Percentiles rank a stretch among this genome's conserved stretches.
Evolutionary conservation across 2,888 invertebrate species (phyloP).

Genomic region (Papilio elwesi): DNA sequence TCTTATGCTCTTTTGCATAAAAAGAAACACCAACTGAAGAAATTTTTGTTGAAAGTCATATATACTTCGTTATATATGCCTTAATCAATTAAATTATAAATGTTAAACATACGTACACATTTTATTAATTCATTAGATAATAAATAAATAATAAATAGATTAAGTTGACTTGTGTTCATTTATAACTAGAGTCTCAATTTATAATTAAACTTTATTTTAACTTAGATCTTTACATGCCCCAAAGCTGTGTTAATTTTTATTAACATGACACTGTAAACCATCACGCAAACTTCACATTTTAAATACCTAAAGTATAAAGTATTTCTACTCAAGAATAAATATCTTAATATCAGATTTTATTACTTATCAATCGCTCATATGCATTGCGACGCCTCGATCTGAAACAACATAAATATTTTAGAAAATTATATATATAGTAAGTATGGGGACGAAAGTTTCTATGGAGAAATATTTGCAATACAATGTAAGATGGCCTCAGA

Average conservation of each 20-base stretch:
- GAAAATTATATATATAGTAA: not conserved
- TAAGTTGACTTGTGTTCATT: not conserved
- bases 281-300: not conserved
- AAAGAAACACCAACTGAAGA: no score
- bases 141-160: not conserved
- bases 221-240: not conserved
- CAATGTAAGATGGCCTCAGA: no score
- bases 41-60: no score
- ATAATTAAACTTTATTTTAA: not conserved
- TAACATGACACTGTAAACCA: not conserved
- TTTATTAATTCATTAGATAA: not conserved
- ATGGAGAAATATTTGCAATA: no score
- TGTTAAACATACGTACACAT: not conserved
- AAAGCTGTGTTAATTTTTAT: not conserved
- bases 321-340: slow-evolving; percentile 9
- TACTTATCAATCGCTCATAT: not conserved
- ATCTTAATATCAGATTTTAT: slow-evolving; percentile 2
- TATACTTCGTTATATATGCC: no score
- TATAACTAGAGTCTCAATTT: not conserved
- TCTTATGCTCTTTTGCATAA: no score
- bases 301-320: not conserved
- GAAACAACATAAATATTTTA: slow-evolving; percentile 13
- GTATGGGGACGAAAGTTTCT: no score
- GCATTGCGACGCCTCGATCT: slow-evolving; percentile 25
- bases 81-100: not conserved